These are phyloP conservation scores for Nixonia krombeini DNA, from an alignment of 1,140 invertebrate species.

Conservation along the genomic window DNA sequence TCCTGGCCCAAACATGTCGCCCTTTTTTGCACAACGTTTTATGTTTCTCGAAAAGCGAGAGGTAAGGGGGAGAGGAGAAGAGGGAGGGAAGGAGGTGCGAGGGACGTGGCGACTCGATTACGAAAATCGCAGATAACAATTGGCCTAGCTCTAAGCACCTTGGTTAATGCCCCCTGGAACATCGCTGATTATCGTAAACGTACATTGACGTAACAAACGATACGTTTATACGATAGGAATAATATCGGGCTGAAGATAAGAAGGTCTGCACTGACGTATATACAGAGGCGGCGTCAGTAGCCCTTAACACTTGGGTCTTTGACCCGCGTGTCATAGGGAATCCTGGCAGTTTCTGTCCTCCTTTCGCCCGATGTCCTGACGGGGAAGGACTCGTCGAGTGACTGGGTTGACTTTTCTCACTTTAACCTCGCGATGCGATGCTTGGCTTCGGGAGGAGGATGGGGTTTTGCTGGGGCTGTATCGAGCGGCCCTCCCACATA, in stretches of 20 bases:
- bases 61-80: no score
- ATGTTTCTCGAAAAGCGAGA: slow-evolving; percentile 40
- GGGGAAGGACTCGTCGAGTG: slow-evolving; percentile 62
- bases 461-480: slow-evolving; percentile 71
- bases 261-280: no score
- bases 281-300: slow-evolving; percentile 23
- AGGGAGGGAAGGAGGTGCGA: no score
- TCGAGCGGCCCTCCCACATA: slow-evolving; percentile 73
- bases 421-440: slow-evolving; percentile 72
- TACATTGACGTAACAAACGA: no score
- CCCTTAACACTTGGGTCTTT: slow-evolving; percentile 46
- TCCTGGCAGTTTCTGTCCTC: slow-evolving; percentile 35
- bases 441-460: slow-evolving; percentile 67
- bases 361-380: slow-evolving; percentile 54
- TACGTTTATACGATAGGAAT: no score
- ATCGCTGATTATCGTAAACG: no score
- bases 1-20: no score
- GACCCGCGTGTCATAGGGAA: slow-evolving; percentile 46
- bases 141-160: no score
- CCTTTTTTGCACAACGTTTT: slow-evolving; percentile 33
- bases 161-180: no score
- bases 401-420: slow-evolving; percentile 72
- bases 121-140: no score
- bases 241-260: no score
- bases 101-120: no score